Evolutionary conservation across 1,140 invertebrate species (phyloP), one percentile per base, ranked within the genome.

Genomic region (Radopholus similis): DNA sequence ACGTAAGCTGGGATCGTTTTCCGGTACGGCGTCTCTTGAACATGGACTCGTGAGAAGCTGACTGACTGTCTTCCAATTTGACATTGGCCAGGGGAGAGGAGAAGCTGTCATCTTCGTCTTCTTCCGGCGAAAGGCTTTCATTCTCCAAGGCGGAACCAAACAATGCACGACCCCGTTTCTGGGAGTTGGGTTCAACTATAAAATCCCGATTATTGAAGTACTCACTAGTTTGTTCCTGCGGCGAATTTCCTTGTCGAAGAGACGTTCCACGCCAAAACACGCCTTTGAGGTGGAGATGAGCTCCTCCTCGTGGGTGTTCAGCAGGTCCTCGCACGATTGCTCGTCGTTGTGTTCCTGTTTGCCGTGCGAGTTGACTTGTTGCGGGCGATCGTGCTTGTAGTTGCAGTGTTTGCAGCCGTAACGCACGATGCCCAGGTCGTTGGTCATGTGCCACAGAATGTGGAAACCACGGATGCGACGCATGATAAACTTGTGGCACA

Each of bases 311-410:
- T 77, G 78, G 21, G 75, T 62, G 57, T 70, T 66, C 15, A 78
- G 66, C 23, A 66, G 66, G 55, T 81, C 78, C 38, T 73, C 71
- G 18, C 71, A 65, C 42, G 65, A 57, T 37, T 75, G 60, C 34
- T 73, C 73, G n/a, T 68, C 65, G 8, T 49, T 56, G 53, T 81
- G 78, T 47, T 82, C 78, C 37, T 67, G 70, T 18, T 68, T 71
- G 21, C 77, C 81, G 42, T 81, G 78, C 0, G 66, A 58, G n/a
- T 70, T 38, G 4, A 81, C 78, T 15, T 68, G 65, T 53, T 82
- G 81, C 1, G 70, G 67, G 13, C 75, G 73, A 37, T 81, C 78
- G 49, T 83, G 78, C n/a, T 70, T 77, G 60, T 70, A 81, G 28
- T 63, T 49, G 53, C 78, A 81, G 15, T 62, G 49, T 56, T 72